Evolutionary conservation across 2,113 vertebrate species (phyloP).

Genomic region (Labeo catla): DNA sequence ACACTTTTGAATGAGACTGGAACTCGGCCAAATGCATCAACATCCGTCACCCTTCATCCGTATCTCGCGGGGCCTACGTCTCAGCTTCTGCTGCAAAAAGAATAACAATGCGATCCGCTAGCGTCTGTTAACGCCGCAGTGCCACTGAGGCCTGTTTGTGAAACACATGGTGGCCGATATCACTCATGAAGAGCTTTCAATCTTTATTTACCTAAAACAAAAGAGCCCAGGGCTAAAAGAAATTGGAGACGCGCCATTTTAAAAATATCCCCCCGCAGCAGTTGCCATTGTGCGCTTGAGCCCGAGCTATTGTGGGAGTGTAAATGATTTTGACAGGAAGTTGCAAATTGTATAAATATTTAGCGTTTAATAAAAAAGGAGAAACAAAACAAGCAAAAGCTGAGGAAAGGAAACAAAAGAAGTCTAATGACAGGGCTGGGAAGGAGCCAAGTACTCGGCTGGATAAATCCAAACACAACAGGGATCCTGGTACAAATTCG

Average conservation of each 20-base stretch:
- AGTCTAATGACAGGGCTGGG: slow-evolving; percentile 55
- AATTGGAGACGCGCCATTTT: slow-evolving; percentile 44
- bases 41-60: slow-evolving; percentile 23
- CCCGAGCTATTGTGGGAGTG: slow-evolving; percentile 51
- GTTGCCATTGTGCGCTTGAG: slow-evolving; percentile 46
- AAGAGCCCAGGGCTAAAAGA: slow-evolving; percentile 52
- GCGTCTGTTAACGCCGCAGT: slow-evolving; percentile 33
- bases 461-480: slow-evolving; percentile 57
- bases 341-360: slow-evolving; percentile 54
- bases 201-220: slow-evolving; percentile 59
- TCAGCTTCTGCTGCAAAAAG: slow-evolving; percentile 47
- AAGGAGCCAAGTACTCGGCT: slow-evolving; percentile 46
- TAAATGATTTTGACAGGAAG: slow-evolving; percentile 58
- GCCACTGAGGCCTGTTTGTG: slow-evolving; percentile 39
- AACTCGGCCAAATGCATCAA: slow-evolving; percentile 40
- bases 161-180: slow-evolving; percentile 52
- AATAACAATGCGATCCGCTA: slow-evolving; percentile 45
- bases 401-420: slow-evolving; percentile 53
- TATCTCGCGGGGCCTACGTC: slow-evolving; percentile 42
- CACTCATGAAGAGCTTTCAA: slow-evolving; percentile 44
- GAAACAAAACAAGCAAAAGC: slow-evolving; percentile 54
- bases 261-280: slow-evolving; percentile 23
- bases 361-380: slow-evolving; percentile 50
- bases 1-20: slow-evolving; percentile 43
- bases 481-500: slow-evolving; percentile 52